Conservation (phyloP, 2,113 vertebrate genomes). For the Pachyramphus minor region DNA sequence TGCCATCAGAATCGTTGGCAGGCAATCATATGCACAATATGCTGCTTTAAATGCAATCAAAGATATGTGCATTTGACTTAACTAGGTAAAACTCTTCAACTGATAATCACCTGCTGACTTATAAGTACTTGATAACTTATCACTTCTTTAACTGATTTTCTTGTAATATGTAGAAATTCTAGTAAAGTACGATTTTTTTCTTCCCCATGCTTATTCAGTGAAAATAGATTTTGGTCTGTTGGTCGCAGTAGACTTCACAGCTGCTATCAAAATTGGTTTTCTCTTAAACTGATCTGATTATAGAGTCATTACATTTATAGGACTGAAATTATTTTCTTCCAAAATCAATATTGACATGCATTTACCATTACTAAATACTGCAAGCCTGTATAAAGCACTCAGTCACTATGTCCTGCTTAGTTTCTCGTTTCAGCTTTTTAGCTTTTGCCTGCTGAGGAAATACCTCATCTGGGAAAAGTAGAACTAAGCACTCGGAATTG, state of each 20-base stretch:
- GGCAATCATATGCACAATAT: slow-evolving; percentile 37
- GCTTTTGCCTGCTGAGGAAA: not conserved
- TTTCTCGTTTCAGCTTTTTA: not conserved
- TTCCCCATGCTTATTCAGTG: not conserved
- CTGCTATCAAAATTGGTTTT: not conserved
- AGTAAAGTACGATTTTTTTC: not conserved
- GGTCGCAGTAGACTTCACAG: not conserved
- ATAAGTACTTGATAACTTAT: not conserved
- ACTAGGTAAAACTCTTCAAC: not conserved
- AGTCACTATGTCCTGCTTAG: not conserved
- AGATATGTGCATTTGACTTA: not conserved
- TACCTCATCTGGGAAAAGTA: not conserved
- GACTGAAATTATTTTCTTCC: not conserved
- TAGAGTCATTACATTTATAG: not conserved
- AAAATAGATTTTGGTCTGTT: not conserved
- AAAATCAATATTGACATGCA: not conserved
- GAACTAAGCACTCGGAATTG: not conserved
- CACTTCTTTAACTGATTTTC: not conserved
- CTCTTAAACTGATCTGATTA: not conserved
- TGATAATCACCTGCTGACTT: slow-evolving; percentile 13
- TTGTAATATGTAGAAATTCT: not conserved
- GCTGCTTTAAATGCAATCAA: slow-evolving; percentile 7
- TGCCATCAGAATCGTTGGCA: slow-evolving; percentile 25
- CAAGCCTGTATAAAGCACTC: not conserved
- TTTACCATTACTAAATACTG: not conserved